Percentiles rank a stretch among this genome's conserved stretches.
phyloP scores from a whole-genome alignment of 2,888 invertebrate genomes.

The Pelosia muscerda region DNA sequence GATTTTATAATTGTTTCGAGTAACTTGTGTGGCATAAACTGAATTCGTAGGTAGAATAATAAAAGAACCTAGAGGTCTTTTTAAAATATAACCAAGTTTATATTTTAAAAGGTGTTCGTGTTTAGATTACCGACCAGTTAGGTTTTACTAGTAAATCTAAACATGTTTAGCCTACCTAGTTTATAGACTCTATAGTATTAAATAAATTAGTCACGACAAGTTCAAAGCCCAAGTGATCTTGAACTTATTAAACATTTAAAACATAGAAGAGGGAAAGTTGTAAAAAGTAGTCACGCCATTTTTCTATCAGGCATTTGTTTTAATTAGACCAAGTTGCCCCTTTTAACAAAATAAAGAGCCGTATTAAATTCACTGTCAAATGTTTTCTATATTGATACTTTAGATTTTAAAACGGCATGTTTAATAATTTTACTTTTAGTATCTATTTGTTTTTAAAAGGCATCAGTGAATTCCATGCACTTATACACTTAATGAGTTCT shows the following conservation, averaged over 20 bases:
- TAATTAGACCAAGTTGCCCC: background rate
- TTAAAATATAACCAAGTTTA: background rate
- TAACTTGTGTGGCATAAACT: background rate
- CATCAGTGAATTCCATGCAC: no score
- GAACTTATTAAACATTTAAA: conserved; percentile 20
- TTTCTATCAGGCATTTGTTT: background rate
- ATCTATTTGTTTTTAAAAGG: background rate
- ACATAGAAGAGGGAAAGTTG: conserved; percentile 6
- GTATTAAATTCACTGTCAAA: no score
- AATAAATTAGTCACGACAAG: conserved; percentile 14
- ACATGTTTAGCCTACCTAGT: background rate
- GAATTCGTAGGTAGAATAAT: background rate
- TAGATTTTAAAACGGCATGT: background rate
- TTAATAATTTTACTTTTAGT: background rate
- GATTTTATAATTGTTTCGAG: conserved; percentile 41
- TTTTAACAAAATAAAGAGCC: background rate
- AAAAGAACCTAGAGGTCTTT: background rate
- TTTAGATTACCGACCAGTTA: background rate
- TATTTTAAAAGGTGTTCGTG: background rate
- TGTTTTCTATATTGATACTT: no score
- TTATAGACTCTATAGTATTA: background rate
- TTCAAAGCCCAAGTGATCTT: conserved; percentile 12
- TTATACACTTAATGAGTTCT: background rate
- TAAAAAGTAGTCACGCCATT: conserved; percentile 34
- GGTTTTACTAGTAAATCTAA: background rate